Conservation (phyloP, 2,888 invertebrate genomes). For the Pyrgus malvae region DNA sequence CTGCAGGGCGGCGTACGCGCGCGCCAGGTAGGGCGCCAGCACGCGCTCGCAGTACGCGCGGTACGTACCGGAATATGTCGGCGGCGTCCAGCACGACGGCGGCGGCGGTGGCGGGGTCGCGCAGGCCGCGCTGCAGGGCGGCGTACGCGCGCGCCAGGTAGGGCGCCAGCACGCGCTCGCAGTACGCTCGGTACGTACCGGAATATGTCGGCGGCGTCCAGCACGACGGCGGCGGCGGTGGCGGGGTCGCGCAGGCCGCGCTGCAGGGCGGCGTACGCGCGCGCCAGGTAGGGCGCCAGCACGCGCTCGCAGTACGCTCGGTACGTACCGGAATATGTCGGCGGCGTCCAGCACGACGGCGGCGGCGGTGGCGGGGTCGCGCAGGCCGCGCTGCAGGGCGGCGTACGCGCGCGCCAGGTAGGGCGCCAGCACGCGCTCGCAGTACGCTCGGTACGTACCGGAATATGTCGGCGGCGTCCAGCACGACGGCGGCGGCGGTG, state of each 20-base stretch:
- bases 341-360: constrained; percentile 92
- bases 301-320: constrained; percentile 96
- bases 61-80: constrained; percentile 94
- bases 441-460: constrained; percentile 95
- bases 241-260: constrained; percentile 89
- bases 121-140: constrained; percentile 93
- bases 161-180: no score
- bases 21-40: no score
- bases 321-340: constrained; percentile 94
- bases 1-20: constrained; percentile 95
- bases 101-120: constrained; percentile 87
- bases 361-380: no score
- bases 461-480: constrained; percentile 93
- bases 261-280: constrained; percentile 95
- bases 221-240: constrained; percentile 91
- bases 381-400: constrained; percentile 93
- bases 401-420: constrained; percentile 97
- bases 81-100: constrained; percentile 93
- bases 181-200: no score
- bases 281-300: constrained; percentile 94
- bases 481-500: no score
- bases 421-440: constrained; percentile 95
- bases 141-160: constrained; percentile 97
- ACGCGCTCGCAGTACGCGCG: no score
- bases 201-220: constrained; percentile 93